Percentiles rank a stretch among this genome's conserved stretches.
phyloP scores from a whole-genome alignment of 2,888 invertebrate species.

The Drosophila cognata region DNA sequence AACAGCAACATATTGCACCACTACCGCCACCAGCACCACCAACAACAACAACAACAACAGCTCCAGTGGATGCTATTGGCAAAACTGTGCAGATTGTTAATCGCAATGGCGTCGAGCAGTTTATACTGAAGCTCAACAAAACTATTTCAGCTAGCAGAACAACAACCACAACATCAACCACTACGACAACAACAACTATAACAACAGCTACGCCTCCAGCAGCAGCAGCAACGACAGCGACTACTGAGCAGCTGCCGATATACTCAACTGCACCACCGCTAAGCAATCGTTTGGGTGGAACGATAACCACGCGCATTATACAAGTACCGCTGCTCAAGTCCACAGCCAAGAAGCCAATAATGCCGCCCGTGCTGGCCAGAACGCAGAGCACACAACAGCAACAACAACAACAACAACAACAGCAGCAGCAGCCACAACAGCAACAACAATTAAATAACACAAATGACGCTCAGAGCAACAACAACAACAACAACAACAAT shows the following conservation, averaged over 20 bases:
- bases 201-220: constrained; percentile 23
- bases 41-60: constrained; percentile 2
- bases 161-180: constrained; percentile 21
- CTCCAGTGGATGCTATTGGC: constrained; percentile 40
- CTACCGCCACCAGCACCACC: constrained; percentile 10
- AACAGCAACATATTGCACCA: constrained; percentile 10
- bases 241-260: constrained; percentile 19
- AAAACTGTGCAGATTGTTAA: constrained; percentile 78
- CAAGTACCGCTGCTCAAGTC: constrained; percentile 84
- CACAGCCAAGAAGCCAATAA: constrained; percentile 86
- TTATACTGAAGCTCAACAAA: constrained; percentile 75
- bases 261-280: constrained; percentile 30
- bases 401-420: constrained; percentile 41
- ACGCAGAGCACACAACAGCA: constrained; percentile 65
- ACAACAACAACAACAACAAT: constrained; percentile 68
- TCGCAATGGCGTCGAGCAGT: constrained; percentile 77
- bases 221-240: constrained; percentile 21
- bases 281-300: constrained; percentile 45
- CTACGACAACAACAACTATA: constrained; percentile 11
- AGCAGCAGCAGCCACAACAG: constrained; percentile 12
- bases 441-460: constrained; percentile 21
- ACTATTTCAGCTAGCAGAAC: constrained; percentile 34
- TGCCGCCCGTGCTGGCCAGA: constrained; percentile 84
- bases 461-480: constrained; percentile 60
- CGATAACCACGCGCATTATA: constrained; percentile 82